Evolutionary conservation across 2,888 invertebrate genomes (phyloP).

Genomic region (Carabus problematicus): DNA sequence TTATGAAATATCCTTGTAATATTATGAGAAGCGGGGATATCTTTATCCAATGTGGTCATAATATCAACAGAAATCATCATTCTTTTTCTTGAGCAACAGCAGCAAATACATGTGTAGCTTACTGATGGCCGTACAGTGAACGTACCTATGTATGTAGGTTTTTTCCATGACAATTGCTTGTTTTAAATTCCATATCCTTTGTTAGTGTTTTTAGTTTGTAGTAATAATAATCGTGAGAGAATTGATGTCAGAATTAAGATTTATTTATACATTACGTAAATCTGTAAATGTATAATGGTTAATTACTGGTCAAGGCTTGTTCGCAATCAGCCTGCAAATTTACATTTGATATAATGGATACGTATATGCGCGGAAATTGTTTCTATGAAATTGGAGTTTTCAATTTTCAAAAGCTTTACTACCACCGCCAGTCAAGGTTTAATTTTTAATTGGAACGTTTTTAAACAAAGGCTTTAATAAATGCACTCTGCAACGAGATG

Average conservation of each 20-base stretch:
- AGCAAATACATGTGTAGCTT: too few species aligned
- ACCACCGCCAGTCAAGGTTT: not conserved
- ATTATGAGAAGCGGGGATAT: too few species aligned
- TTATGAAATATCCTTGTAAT: too few species aligned
- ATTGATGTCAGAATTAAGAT: not conserved
- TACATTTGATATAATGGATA: not conserved
- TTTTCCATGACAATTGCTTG: too few species aligned
- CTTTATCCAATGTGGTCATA: too few species aligned
- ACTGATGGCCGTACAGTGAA: too few species aligned
- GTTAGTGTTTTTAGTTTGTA: too few species aligned
- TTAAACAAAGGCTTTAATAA: not conserved
- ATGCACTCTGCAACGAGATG: too few species aligned
- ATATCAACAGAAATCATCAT: too few species aligned
- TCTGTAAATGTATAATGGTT: conserved; percentile 1
- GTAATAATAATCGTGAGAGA: conserved; percentile 9
- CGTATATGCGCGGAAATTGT: not conserved
- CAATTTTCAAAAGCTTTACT: not conserved
- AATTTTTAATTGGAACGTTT: conserved; percentile 2
- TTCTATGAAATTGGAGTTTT: not conserved
- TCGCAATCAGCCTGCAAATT: not conserved
- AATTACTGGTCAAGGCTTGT: conserved; percentile 11
- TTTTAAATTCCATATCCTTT: too few species aligned
- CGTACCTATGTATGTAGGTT: too few species aligned
- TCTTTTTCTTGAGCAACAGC: too few species aligned
- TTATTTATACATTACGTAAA: conserved; percentile 12